A percentile compares a stretch with the other conserved stretches of the same genome.
Evolutionary conservation across 2,113 vertebrate species (phyloP).

Genomic region (Ictalurus punctatus): DNA sequence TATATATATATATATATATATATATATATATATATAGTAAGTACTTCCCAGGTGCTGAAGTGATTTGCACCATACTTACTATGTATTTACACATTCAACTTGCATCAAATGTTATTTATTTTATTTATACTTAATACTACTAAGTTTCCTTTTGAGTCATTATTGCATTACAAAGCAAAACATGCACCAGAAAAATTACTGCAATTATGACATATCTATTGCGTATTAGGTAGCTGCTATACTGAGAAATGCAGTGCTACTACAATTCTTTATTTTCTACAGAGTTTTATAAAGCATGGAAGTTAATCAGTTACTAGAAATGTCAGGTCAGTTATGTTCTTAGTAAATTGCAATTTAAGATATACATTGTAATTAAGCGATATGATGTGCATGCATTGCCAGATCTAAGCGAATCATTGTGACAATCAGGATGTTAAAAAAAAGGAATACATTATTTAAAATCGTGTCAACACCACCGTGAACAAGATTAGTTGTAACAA

Average conservation of each 20-base stretch:
- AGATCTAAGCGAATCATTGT: neutral
- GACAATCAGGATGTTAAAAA: neutral
- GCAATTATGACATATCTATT: neutral
- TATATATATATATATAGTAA: neutral
- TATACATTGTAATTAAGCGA: neutral
- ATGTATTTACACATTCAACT: neutral
- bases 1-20: neutral
- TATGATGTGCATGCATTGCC: neutral
- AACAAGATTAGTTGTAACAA: neutral
- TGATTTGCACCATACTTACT: slow-evolving; percentile 1
- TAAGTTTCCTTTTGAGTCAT: neutral
- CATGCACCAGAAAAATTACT: neutral
- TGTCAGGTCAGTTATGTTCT: neutral
- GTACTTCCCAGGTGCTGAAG: neutral
- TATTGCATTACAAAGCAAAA: neutral
- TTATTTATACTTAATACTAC: too few species aligned
- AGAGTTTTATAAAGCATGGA: neutral
- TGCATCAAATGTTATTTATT: neutral
- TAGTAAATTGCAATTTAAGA: neutral
- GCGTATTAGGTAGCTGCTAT: neutral
- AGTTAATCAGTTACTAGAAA: neutral
- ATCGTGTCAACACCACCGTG: neutral
- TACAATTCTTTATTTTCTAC: neutral
- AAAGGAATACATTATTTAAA: neutral
- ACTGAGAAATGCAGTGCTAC: neutral